Percentiles rank a stretch among this genome's conserved stretches.
These are phyloP conservation scores for Diadophis punctatus DNA, from an alignment of 2,113 vertebrate species.

Conservation along the genomic window DNA sequence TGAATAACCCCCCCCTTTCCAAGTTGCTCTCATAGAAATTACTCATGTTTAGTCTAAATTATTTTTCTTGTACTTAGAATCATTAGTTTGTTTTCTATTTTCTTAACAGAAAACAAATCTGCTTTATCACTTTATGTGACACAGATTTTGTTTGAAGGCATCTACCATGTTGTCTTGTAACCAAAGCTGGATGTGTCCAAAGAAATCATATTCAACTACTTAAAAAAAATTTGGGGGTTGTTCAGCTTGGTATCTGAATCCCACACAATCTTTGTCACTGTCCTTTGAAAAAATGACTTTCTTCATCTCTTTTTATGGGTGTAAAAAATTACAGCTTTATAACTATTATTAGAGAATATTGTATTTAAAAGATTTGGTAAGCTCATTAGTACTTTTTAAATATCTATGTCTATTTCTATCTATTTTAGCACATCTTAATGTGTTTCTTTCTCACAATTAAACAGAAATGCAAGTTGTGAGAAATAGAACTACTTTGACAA, in stretches of 20 bases:
- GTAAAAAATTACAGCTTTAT: not conserved
- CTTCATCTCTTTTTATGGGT: not conserved
- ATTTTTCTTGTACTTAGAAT: not conserved
- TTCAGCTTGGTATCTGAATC: not conserved
- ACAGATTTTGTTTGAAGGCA: not conserved
- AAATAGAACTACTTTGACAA: constrained; percentile 41
- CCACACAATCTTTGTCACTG: not conserved
- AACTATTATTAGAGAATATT: not conserved
- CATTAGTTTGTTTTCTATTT: not conserved
- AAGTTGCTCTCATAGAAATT: not conserved
- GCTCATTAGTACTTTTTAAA: constrained; percentile 30
- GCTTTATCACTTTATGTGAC: not conserved
- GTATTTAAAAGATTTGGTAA: constrained; percentile 15
- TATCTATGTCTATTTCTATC: not conserved
- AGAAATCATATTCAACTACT: not conserved
- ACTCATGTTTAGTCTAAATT: not conserved
- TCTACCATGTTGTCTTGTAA: not conserved
- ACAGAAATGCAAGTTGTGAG: constrained; percentile 35
- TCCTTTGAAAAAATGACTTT: not conserved
- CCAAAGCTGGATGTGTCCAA: not conserved
- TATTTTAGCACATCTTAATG: constrained; percentile 49
- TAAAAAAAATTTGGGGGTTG: not conserved
- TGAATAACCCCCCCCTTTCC: not conserved
- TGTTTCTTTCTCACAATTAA: constrained; percentile 39
- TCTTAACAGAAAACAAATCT: not conserved